Percentiles rank a stretch among this genome's conserved stretches.
These are phyloP conservation scores for Eutrigla gurnardus DNA, from an alignment of 2,797 vertebrate genomes.

Conservation along the genomic window DNA sequence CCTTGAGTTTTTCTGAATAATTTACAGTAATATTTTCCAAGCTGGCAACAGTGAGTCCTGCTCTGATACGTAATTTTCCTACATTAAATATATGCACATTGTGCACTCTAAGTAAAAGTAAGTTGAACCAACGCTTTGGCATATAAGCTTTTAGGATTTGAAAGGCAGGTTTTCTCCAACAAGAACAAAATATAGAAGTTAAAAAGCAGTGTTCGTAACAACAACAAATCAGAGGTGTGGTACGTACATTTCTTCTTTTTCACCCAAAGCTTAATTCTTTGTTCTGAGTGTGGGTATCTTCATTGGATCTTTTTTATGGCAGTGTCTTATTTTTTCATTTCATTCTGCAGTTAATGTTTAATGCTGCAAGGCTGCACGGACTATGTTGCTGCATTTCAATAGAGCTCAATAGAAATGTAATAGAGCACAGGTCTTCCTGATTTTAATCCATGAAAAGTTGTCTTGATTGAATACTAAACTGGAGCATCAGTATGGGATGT, in stretches of 20 bases:
- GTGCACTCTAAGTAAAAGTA: background rate
- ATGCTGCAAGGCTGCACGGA: background rate
- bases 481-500: background rate
- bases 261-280: background rate
- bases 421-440: background rate
- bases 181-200: background rate
- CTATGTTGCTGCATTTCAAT: background rate
- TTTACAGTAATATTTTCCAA: conserved; percentile 5
- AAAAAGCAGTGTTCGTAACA: conserved; percentile 14
- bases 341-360: conserved; percentile 5
- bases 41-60: background rate
- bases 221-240: conserved; percentile 7
- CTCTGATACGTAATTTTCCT: background rate
- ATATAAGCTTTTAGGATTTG: background rate
- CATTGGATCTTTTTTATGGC: conserved; percentile 6
- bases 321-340: background rate
- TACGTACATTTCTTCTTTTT: background rate
- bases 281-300: conserved; percentile 23
- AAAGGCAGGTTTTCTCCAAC: background rate
- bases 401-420: background rate
- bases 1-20: background rate
- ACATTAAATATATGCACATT: background rate
- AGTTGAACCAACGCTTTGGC: background rate
- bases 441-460: background rate
- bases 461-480: background rate